Conservation (phyloP, 2,113 vertebrate genomes). For the Mastomys coucha region DNA sequence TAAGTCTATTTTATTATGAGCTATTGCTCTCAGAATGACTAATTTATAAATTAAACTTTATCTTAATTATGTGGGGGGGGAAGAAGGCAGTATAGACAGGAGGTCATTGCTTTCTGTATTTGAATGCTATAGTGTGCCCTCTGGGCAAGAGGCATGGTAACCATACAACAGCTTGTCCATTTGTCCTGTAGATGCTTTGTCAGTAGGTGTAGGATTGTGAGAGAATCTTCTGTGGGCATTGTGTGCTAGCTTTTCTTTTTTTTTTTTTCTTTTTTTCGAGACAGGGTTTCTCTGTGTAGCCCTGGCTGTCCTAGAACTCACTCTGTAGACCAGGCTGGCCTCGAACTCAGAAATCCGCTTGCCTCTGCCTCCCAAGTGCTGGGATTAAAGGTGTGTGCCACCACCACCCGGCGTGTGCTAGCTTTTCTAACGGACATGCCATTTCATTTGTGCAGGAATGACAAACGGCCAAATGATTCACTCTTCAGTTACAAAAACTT, state of each 20-base stretch:
- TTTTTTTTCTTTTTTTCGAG: no score
- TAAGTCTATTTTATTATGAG: background rate
- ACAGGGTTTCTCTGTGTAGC: no score
- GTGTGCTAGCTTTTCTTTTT: background rate
- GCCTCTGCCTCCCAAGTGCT: no score
- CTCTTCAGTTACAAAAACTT: background rate
- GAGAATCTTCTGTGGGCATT: background rate
- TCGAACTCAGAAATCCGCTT: no score
- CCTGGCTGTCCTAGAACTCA: no score
- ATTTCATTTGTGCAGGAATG: constrained; percentile 1
- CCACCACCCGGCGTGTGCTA: no score
- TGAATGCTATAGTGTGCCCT: no score
- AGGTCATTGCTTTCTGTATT: background rate
- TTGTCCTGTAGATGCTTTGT: background rate
- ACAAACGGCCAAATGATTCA: background rate
- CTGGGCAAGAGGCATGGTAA: background rate
- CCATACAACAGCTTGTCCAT: background rate
- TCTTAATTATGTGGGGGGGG: background rate
- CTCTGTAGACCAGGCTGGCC: no score
- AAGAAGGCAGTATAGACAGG: background rate
- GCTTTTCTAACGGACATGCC: background rate
- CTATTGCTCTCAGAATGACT: background rate
- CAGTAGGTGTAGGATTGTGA: background rate
- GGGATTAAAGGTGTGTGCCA: no score
- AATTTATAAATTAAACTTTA: constrained; percentile 2